A percentile compares a stretch with the other conserved stretches of the same genome.
These are phyloP conservation scores for Melitaea athalia DNA, from an alignment of 2,888 invertebrate genomes.

Conservation along the genomic window DNA sequence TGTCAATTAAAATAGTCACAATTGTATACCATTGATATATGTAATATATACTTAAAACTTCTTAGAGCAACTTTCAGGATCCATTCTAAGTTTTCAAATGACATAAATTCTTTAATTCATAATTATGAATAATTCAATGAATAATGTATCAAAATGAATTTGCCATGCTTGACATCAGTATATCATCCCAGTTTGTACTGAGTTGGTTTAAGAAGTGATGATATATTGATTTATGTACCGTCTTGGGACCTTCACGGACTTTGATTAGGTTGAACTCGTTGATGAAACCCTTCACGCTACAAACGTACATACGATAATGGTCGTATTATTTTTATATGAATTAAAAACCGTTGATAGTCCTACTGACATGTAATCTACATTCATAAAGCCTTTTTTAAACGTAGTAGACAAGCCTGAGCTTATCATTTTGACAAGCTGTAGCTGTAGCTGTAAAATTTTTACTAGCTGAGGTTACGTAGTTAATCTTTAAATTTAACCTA, in stretches of 20 bases:
- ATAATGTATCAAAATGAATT: background rate
- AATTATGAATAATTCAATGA: background rate
- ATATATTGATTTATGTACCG: constrained; percentile 73
- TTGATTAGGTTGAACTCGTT: constrained; percentile 61
- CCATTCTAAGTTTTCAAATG: background rate
- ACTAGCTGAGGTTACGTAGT: no score
- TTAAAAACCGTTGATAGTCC: no score
- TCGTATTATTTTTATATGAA: background rate
- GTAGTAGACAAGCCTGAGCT: no score
- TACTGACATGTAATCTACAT: no score
- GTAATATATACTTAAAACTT: no score
- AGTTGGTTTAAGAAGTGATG: constrained; percentile 68
- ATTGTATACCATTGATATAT: no score
- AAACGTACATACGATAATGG: background rate
- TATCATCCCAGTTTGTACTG: constrained; percentile 42
- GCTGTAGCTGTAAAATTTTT: no score
- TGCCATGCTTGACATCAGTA: constrained; percentile 32
- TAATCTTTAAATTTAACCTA: no score
- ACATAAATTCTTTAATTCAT: background rate
- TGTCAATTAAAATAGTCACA: no score
- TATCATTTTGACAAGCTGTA: no score
- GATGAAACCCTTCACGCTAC: constrained; percentile 45
- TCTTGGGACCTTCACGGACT: constrained; percentile 53
- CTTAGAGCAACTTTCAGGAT: no score
- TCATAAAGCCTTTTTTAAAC: no score